phyloP scores from a whole-genome alignment of 1,140 invertebrate species.

The Hylyphantes graminicola region DNA sequence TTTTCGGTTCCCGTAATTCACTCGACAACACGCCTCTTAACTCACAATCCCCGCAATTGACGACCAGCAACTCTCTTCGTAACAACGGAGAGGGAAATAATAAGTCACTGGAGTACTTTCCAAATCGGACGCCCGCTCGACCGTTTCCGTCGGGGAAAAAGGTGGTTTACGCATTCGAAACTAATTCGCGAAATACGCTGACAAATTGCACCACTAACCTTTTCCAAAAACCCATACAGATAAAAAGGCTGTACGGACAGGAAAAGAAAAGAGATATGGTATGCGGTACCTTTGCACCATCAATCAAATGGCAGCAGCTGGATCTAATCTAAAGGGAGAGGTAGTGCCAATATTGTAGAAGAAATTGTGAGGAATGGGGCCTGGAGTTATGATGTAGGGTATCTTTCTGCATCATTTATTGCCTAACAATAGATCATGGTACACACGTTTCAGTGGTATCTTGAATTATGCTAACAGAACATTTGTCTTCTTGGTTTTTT shows the following conservation, averaged over 20 bases:
- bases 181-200: slow-evolving; percentile 54
- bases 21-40: too few relatives aligned
- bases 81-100: slow-evolving; percentile 14
- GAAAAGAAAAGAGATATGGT: slow-evolving; percentile 44
- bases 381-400: slow-evolving; percentile 48
- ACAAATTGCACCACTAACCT: slow-evolving; percentile 52
- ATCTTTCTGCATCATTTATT: slow-evolving; percentile 57
- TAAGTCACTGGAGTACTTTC: slow-evolving; percentile 4
- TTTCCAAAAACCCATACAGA: slow-evolving; percentile 42
- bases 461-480: slow-evolving; percentile 28
- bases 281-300: slow-evolving; percentile 39
- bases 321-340: slow-evolving; percentile 51
- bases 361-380: slow-evolving; percentile 55
- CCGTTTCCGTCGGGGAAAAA: background rate
- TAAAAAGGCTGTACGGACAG: slow-evolving; percentile 51
- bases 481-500: too few relatives aligned
- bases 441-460: slow-evolving; percentile 3
- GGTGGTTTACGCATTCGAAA: slow-evolving; percentile 42
- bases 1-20: too few relatives aligned
- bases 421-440: slow-evolving; percentile 40
- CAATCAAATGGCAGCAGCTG: slow-evolving; percentile 38
- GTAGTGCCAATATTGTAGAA: slow-evolving; percentile 54
- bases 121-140: background rate
- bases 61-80: too few relatives aligned
- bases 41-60: too few relatives aligned